Conservation (phyloP, 2,113 vertebrate genomes). For the Pao palembangensis region DNA sequence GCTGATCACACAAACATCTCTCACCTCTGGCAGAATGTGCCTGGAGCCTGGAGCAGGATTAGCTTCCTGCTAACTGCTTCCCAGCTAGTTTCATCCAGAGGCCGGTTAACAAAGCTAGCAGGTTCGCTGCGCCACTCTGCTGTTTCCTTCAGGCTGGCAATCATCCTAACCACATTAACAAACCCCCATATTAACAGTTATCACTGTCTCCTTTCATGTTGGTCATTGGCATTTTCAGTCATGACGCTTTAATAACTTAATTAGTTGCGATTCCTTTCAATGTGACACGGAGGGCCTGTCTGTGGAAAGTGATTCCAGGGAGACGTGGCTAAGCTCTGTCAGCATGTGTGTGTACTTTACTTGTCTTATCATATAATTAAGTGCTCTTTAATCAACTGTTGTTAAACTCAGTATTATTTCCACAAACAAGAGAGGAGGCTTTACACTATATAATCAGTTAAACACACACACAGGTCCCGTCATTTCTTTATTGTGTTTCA, state of each 20-base stretch:
- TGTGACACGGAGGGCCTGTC: slow-evolving; percentile 46
- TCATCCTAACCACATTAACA: slow-evolving; percentile 21
- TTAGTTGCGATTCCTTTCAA: slow-evolving; percentile 59
- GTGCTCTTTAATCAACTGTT: slow-evolving; percentile 65
- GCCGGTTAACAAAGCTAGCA: not conserved
- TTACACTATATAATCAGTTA: slow-evolving; percentile 62
- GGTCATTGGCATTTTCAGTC: slow-evolving; percentile 23
- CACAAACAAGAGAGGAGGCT: slow-evolving; percentile 44
- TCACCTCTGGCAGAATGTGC: too few species aligned
- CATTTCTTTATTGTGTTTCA: slow-evolving; percentile 70
- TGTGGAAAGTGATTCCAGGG: slow-evolving; percentile 39
- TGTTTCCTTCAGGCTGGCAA: slow-evolving; percentile 24
- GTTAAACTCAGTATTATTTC: slow-evolving; percentile 53
- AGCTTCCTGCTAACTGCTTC: too few species aligned
- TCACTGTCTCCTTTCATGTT: slow-evolving; percentile 14
- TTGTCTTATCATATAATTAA: slow-evolving; percentile 69
- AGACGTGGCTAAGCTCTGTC: slow-evolving; percentile 41
- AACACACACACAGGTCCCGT: slow-evolving; percentile 52
- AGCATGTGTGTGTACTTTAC: slow-evolving; percentile 26
- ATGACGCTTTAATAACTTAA: slow-evolving; percentile 40
- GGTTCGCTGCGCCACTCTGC: not conserved
- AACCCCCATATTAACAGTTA: slow-evolving; percentile 26
- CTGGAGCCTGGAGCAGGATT: too few species aligned
- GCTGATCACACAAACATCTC: slow-evolving; percentile 52
- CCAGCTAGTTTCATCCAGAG: too few species aligned